Evolutionary conservation across 2,113 vertebrate species (phyloP).

Genomic region (rabbit (Oryctolagus cuniculus)): DNA sequence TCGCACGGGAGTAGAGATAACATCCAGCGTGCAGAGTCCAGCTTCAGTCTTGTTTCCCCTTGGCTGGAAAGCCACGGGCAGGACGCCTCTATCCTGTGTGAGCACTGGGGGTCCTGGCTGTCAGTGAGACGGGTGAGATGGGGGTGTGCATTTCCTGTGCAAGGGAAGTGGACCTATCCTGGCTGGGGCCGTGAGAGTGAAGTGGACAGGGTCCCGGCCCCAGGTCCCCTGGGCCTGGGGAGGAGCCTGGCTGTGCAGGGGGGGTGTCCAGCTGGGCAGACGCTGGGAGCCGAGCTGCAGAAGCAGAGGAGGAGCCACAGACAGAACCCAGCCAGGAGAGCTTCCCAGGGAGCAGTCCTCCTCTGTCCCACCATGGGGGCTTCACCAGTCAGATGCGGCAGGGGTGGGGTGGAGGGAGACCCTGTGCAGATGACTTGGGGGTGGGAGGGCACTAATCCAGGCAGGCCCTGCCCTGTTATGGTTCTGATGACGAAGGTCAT

Average conservation of each 20-base stretch:
- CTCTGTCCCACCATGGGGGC: background rate
- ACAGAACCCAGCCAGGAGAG: fast-evolving
- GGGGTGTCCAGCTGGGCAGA: fast-evolving
- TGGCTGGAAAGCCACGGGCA: too few relatives aligned
- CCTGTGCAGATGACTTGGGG: background rate
- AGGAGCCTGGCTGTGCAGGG: too few relatives aligned
- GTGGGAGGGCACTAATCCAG: background rate
- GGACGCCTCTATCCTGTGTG: background rate
- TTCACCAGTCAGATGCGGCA: background rate
- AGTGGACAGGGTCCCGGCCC: background rate
- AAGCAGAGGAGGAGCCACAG: fast-evolving
- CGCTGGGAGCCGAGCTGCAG: background rate
- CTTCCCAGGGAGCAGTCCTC: background rate
- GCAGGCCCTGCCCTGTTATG: background rate
- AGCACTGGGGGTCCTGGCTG: background rate
- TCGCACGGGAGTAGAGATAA: too few relatives aligned
- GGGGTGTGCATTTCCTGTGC: background rate
- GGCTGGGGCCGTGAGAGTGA: too few relatives aligned
- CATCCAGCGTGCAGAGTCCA: too few relatives aligned
- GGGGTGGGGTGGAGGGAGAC: background rate
- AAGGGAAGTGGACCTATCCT: too few relatives aligned
- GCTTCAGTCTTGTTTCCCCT: too few relatives aligned
- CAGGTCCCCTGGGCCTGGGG: background rate
- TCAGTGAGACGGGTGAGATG: background rate
- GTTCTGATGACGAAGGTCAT: too few relatives aligned